These are phyloP conservation scores for Gallinago paraguaiae DNA, from an alignment of 2,113 vertebrate species.

Conservation along the genomic window DNA sequence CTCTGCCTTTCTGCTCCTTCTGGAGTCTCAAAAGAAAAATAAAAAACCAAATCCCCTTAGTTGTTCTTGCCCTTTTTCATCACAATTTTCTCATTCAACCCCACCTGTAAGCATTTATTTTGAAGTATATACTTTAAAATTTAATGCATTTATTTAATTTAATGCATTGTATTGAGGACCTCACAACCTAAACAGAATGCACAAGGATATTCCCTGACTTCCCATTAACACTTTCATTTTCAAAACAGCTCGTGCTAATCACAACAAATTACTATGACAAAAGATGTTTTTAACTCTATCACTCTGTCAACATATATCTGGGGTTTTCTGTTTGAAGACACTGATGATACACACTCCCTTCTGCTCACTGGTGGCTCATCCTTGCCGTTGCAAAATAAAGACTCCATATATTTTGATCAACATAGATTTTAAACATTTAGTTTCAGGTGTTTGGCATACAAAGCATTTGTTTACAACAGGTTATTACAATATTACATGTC, in stretches of 20 bases:
- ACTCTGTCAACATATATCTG: not conserved
- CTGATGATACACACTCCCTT: not conserved
- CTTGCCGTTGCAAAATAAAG: not conserved
- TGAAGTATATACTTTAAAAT: not conserved
- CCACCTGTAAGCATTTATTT: not conserved
- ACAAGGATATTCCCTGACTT: not conserved
- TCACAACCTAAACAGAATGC: not conserved
- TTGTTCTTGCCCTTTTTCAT: not conserved
- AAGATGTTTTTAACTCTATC: not conserved
- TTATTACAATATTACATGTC: not conserved
- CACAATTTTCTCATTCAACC: not conserved
- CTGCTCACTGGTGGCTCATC: not conserved
- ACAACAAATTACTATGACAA: not conserved
- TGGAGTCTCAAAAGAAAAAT: not conserved
- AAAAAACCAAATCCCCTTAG: not conserved
- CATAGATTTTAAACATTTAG: not conserved
- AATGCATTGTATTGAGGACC: not conserved
- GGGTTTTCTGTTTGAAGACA: not conserved
- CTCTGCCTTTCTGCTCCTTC: not conserved
- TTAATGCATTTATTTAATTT: not conserved
- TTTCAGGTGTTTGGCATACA: not conserved
- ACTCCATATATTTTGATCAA: not conserved
- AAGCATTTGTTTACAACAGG: not conserved
- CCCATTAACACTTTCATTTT: not conserved
- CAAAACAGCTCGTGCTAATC: not conserved